Conservation (phyloP, 2,113 vertebrate genomes). For the Phyllostomus hastatus region DNA sequence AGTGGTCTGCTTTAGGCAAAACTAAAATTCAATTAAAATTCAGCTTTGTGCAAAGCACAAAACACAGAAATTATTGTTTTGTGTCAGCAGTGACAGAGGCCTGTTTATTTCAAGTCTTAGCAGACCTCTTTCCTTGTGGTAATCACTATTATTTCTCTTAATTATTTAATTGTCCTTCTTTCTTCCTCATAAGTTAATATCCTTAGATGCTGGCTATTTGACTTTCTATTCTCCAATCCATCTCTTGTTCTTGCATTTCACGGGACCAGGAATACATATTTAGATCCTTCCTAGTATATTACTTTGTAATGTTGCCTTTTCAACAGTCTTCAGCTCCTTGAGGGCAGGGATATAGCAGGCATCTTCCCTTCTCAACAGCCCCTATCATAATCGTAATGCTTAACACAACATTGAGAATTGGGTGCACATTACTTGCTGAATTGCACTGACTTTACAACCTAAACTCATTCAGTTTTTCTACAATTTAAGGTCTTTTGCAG, state of each 20-base stretch:
- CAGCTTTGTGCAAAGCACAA: background rate
- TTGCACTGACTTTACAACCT: background rate
- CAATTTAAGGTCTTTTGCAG: background rate
- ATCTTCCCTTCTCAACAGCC: background rate
- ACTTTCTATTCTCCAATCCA: background rate
- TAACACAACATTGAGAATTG: background rate
- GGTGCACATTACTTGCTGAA: background rate
- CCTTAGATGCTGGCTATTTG: background rate
- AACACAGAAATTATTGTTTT: conserved; percentile 34
- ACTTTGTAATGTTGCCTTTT: conserved; percentile 10
- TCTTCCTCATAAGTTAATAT: conserved; percentile 1
- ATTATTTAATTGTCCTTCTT: background rate
- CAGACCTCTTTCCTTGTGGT: background rate
- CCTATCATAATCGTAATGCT: background rate
- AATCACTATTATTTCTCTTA: conserved; percentile 5
- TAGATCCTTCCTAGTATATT: background rate
- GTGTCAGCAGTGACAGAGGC: background rate
- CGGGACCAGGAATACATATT: background rate
- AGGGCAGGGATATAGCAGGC: background rate
- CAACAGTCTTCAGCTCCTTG: background rate
- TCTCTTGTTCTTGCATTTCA: background rate
- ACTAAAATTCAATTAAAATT: conserved; percentile 9
- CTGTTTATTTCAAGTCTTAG: conserved; percentile 11
- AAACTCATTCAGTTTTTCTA: background rate
- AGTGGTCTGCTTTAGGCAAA: conserved; percentile 4